phyloP scores from a whole-genome alignment of 2,113 vertebrate species.

The Neolamprologus sp. region DNA sequence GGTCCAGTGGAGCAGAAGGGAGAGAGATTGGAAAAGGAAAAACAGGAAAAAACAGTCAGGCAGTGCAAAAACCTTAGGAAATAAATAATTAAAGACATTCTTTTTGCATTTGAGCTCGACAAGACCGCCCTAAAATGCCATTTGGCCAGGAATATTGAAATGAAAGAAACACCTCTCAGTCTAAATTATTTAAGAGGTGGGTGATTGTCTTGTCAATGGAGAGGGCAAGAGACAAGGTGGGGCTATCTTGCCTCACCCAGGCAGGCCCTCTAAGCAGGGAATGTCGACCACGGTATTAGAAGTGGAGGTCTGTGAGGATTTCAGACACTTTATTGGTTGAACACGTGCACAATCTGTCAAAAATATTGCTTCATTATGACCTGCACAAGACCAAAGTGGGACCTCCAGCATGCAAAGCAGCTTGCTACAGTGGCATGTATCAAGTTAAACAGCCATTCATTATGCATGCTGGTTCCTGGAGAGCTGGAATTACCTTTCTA shows the following conservation, averaged over 20 bases:
- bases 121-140: conserved; percentile 39
- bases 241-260: neutral
- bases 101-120: conserved; percentile 2
- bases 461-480: conserved; percentile 9
- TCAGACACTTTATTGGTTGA: neutral
- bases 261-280: neutral
- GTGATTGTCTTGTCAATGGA: neutral
- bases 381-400: neutral
- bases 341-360: conserved; percentile 28
- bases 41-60: conserved; percentile 5
- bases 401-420: conserved; percentile 24
- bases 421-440: neutral
- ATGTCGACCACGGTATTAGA: neutral
- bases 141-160: conserved; percentile 32
- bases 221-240: neutral
- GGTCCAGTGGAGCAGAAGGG: neutral
- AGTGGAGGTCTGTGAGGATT: neutral
- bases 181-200: conserved; percentile 44
- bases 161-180: conserved; percentile 42
- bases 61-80: conserved; percentile 4
- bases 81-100: conserved; percentile 51
- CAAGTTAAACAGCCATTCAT: conserved; percentile 16
- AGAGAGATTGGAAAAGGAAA: neutral
- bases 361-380: conserved; percentile 26
- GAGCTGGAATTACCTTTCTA: neutral